Percentiles rank a stretch among this genome's conserved stretches.
These are phyloP conservation scores for Hermatobates lingyangjiaoensis DNA, from an alignment of 1,140 invertebrate genomes.

Conservation along the genomic window DNA sequence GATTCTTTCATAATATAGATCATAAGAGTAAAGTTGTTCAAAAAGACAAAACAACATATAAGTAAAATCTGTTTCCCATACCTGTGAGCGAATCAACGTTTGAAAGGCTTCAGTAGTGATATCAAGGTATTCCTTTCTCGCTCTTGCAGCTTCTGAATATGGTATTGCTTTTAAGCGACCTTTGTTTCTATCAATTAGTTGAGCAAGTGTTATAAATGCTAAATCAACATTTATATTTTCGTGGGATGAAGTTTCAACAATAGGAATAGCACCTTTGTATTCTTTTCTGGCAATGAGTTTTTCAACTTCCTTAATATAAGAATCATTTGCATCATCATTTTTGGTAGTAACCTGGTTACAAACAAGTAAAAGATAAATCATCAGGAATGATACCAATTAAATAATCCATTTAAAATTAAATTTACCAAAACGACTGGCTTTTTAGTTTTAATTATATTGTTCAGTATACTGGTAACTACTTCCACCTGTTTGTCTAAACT, in stretches of 20 bases:
- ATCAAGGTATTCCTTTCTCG: constrained; percentile 73
- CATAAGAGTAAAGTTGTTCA: too few relatives aligned
- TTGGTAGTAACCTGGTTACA: constrained; percentile 52
- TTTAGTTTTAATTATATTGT: constrained; percentile 75
- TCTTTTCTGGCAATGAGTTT: constrained; percentile 76
- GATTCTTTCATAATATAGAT: too few relatives aligned
- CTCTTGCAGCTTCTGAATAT: constrained; percentile 68
- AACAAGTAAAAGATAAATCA: not conserved
- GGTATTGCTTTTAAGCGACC: constrained; percentile 50
- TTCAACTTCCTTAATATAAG: constrained; percentile 75
- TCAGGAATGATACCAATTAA: not conserved
- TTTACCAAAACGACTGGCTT: constrained; percentile 79
- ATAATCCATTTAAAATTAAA: not conserved
- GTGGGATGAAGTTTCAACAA: constrained; percentile 89
- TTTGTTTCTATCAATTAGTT: constrained; percentile 68
- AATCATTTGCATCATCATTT: constrained; percentile 81
- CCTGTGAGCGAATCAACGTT: constrained; percentile 59
- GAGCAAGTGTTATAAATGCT: constrained; percentile 79
- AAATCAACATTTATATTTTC: constrained; percentile 93
- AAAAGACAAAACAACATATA: too few relatives aligned
- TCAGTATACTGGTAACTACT: constrained; percentile 58
- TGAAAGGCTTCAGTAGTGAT: constrained; percentile 73
- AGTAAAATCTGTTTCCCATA: too few relatives aligned
- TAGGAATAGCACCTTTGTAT: constrained; percentile 67
- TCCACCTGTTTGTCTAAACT: constrained; percentile 78